These are phyloP conservation scores for Acinonyx jubatus DNA, from an alignment of 2,113 vertebrate species.

Conservation along the genomic window DNA sequence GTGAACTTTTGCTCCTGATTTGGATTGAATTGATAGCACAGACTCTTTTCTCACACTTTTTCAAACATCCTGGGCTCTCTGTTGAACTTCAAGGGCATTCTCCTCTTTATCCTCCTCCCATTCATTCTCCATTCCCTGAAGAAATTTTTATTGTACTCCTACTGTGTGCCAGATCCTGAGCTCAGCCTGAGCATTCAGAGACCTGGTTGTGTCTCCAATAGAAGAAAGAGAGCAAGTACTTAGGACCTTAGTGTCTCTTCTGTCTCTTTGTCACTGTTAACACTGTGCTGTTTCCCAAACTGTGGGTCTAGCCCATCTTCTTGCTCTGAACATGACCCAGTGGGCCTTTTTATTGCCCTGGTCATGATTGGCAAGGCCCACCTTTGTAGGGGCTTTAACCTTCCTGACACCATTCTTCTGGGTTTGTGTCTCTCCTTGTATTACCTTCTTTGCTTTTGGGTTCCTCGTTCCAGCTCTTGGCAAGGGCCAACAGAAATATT, in stretches of 20 bases:
- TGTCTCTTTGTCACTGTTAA: background rate
- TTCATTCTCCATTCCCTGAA: background rate
- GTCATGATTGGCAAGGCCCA: background rate
- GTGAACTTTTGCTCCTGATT: background rate
- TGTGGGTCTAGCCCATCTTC: background rate
- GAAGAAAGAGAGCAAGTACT: background rate
- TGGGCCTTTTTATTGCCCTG: background rate
- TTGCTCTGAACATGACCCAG: background rate
- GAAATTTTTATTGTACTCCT: background rate
- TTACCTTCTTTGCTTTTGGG: background rate
- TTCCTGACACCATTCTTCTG: background rate
- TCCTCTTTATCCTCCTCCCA: background rate
- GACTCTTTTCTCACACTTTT: background rate
- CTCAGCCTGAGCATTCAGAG: background rate
- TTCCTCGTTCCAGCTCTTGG: background rate
- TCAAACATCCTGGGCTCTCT: background rate
- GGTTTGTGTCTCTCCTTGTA: background rate
- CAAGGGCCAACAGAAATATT: background rate
- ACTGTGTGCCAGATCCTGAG: background rate
- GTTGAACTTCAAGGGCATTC: background rate
- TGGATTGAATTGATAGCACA: background rate
- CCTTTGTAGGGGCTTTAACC: background rate
- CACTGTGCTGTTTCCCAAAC: background rate
- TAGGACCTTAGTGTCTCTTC: background rate
- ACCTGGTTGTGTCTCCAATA: background rate